Percentiles rank a stretch among this genome's conserved stretches.
phyloP scores from a whole-genome alignment of 2,888 invertebrate genomes.

The Anthophora plumipes region DNA sequence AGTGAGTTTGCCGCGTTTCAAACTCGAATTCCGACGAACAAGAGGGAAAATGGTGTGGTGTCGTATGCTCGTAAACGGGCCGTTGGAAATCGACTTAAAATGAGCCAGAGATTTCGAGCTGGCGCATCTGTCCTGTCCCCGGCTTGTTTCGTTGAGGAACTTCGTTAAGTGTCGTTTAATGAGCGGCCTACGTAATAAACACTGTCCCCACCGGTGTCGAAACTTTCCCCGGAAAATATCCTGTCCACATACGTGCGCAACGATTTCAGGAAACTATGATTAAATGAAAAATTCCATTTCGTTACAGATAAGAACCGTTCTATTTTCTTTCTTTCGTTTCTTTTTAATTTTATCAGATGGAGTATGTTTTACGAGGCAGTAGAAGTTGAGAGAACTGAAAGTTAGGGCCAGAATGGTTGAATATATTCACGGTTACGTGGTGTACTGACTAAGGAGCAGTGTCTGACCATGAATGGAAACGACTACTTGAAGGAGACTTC shows the following conservation, averaged over 20 bases:
- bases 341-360: not conserved
- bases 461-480: constrained; percentile 13
- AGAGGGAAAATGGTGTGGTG: not conserved
- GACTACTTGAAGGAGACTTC: constrained; percentile 1
- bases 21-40: constrained; percentile 55
- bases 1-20: constrained; percentile 35
- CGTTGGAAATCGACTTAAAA: constrained; percentile 68
- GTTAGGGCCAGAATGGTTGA: not conserved
- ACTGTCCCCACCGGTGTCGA: not conserved
- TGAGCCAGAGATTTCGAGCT: constrained; percentile 47
- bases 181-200: constrained; percentile 24
- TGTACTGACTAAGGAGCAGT: not conserved
- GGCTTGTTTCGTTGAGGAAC: constrained; percentile 47
- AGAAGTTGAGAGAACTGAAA: not conserved
- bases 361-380: not conserved
- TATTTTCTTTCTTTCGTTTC: not conserved
- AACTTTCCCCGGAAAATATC: not conserved
- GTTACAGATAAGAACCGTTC: not conserved
- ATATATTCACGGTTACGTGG: not conserved
- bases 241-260: not conserved
- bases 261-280: too few relatives aligned
- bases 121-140: constrained; percentile 41
- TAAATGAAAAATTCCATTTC: not conserved
- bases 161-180: constrained; percentile 55
- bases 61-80: constrained; percentile 49